Base-by-base conservation (phyloP, 92 coral and sea anemone genomes). In the Actinernus sp. region DNA sequence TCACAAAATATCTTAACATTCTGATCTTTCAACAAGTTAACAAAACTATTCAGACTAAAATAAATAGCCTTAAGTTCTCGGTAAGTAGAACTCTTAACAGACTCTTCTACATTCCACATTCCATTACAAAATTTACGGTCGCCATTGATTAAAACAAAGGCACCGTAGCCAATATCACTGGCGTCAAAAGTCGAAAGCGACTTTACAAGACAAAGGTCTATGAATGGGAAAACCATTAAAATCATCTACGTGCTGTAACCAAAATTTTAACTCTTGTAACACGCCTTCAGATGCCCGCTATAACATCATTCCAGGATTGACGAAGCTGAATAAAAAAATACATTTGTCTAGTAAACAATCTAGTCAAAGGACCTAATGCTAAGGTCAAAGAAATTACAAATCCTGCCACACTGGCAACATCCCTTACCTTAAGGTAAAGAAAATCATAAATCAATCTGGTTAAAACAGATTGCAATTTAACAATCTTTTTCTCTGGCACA, bases 381-480 rank as follows among this genome's bases (percentile, higher is more conserved):
- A n/a, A n/a, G n/a, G n/a, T n/a, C n/a, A 78, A 50, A 12, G 85
- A 56, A 43, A 78, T 71, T 26, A 78, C 58, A 41, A 52, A 48
- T 14, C 63, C 82, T 16, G 76, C 44, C 16, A 78, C 63, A 40
- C 71, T 58, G 12, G 85, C 81, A 12, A 63, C 60, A 44, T 60
- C 56, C 66, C 74, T 76, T 33, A 67, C 82, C 3, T 61, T 26
- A 74, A 74, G 74, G 65, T 66, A 36, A 59, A 72, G 80, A 34
- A 55, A 66, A 32, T 71, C 67, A 4, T 27, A 4, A 29, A 71
- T 34, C 26, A 58, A 58, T 9, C 25, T 18, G 3, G 52, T 41
- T 50, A 71, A 71, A 43, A 57, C 24, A 40, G 81, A 71, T 38
- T 71, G 17, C 33, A 60, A 32, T 37, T 58, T 71, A 20, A 51